Base-by-base conservation (phyloP, 2,797 vertebrate species). In the Danio choprae region DNA sequence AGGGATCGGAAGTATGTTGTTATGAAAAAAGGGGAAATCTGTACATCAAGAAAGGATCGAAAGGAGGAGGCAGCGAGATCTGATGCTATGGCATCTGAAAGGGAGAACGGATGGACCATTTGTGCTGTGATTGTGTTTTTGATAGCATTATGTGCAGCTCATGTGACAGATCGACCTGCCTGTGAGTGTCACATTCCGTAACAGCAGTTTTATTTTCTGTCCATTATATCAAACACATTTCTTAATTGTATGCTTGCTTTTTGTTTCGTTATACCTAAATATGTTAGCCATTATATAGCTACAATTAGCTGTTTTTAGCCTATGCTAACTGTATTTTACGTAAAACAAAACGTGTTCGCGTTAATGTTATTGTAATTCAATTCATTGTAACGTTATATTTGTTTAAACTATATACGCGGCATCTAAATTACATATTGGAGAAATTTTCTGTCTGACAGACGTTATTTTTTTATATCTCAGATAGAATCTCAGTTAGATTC, bases 171-270 rank as follows among this genome's bases (percentile, higher is more conserved):
- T 9, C 85, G 90, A n/a, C 55, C 82, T 7, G 81, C 63, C 4
- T 75, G 94, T 94, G 86, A 92, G 94, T 94, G 41, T 11, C 40
- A 56, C 16, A 9, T 22, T 9, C 6, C 9, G 4, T 50, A 22
- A 75, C 36, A 36, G 13, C 16, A 60, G 7, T 38, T 16, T 20
- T 62, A 1, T 75, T 38, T 12, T 50, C 0, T 8, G 6, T 43
- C 5, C 22, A 44, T 44, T 4, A 55, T 20, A 18, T 4, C 7
- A 38, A 58, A 58, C 7, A 18, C 41, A 40, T 22, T 59, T 68
- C 8, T 10, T 72, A n/a, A 13, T 60, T 43, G 12, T 11, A 6
- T 36, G 4, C 8, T 12, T 69, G 5, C 18, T 3, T n/a, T 56
- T 44, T 44, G 2, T 22, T 60, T 41, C 5, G 12, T 22, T 38